Evolutionary conservation across 1,140 invertebrate genomes (phyloP).

Genomic region (Papilio aristodemus): DNA sequence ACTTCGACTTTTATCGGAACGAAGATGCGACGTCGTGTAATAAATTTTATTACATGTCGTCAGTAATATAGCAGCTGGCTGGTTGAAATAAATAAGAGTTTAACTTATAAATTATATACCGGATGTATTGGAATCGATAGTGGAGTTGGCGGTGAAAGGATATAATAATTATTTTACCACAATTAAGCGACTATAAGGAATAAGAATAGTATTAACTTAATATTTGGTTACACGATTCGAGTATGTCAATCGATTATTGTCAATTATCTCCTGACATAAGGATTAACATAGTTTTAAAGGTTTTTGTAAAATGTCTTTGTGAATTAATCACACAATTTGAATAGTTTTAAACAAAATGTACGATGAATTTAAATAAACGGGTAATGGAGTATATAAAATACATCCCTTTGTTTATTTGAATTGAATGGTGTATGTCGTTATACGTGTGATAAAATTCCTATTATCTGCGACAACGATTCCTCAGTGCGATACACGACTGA

Average conservation of each 20-base stretch:
- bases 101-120: neutral
- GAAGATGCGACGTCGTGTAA: neutral
- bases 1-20: constrained; percentile 38
- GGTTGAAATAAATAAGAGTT: neutral
- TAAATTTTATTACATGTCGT: constrained; percentile 17
- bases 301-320: too few species aligned
- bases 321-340: too few species aligned
- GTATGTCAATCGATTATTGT: too few species aligned
- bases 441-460: neutral
- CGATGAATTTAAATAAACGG: too few species aligned
- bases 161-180: neutral
- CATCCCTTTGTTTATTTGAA: too few species aligned
- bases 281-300: too few species aligned
- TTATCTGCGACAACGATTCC: neutral
- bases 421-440: too few species aligned
- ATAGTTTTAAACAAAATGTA: too few species aligned
- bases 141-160: neutral
- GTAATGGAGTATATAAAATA: too few species aligned
- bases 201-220: neutral
- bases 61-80: constrained; percentile 24
- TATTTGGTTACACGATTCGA: too few species aligned
- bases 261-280: too few species aligned
- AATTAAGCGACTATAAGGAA: neutral
- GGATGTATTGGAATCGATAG: neutral
- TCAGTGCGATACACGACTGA: neutral